Conservation (phyloP, 2,113 vertebrate genomes). For the Mugil cephalus region DNA sequence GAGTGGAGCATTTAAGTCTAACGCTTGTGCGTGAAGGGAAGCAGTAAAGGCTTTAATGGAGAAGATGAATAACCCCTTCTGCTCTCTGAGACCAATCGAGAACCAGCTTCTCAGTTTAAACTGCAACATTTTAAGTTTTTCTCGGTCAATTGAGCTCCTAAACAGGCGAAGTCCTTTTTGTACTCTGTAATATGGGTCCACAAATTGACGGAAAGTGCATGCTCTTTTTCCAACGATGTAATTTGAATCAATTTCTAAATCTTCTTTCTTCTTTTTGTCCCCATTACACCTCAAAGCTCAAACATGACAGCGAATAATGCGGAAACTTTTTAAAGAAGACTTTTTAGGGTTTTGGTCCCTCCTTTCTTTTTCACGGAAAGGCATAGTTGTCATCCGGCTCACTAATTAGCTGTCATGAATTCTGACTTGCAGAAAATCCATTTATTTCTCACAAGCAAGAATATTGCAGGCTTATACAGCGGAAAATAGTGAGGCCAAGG, state of each 20-base stretch:
- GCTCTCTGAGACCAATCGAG: constrained; percentile 17
- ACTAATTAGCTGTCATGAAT: constrained; percentile 75
- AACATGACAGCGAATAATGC: constrained; percentile 24
- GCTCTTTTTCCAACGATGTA: constrained; percentile 11
- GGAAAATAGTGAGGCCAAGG: constrained; percentile 4
- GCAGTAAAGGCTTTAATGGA: constrained; percentile 34
- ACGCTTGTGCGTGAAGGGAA: constrained; percentile 19
- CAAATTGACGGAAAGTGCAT: constrained; percentile 11
- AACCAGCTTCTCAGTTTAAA: constrained; percentile 27
- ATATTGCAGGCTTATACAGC: constrained; percentile 42
- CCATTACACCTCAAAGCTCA: constrained; percentile 14
- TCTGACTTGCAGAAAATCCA: constrained; percentile 59
- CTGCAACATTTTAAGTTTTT: constrained; percentile 20
- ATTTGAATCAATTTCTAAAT: constrained; percentile 25
- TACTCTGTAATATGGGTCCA: constrained; percentile 23
- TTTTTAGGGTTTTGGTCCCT: neutral
- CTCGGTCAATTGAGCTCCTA: constrained; percentile 29
- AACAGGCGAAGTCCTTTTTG: constrained; percentile 37
- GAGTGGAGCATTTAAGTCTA: constrained; percentile 36
- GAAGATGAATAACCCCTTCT: constrained; percentile 38
- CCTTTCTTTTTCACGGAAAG: neutral
- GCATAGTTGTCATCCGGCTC: constrained; percentile 42
- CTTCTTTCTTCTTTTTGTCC: neutral
- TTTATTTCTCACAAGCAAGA: constrained; percentile 53
- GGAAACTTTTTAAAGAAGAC: constrained; percentile 24